phyloP scores from a whole-genome alignment of 2,113 vertebrate genomes.

The Hystrix cristata region DNA sequence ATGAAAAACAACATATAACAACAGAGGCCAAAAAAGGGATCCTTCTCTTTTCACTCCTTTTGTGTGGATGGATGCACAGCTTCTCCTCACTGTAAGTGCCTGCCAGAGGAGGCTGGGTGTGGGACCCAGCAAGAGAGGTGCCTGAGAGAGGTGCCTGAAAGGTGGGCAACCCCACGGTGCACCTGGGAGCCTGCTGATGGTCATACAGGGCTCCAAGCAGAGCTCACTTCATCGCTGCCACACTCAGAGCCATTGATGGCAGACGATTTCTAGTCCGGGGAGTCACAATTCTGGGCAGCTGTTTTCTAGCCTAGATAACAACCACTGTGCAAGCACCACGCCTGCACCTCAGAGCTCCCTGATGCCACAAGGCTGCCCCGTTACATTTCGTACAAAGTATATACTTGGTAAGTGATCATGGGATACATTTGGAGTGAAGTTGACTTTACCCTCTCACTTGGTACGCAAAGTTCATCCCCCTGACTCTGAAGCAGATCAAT shows the following conservation, averaged over 20 bases:
- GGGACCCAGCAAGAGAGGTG: neutral
- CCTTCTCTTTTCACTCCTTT: neutral
- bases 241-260: neutral
- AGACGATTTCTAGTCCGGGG: neutral
- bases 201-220: neutral
- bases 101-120: neutral
- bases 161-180: neutral
- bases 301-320: neutral
- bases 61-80: neutral
- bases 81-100: neutral
- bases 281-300: neutral
- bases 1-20: neutral
- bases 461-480: neutral
- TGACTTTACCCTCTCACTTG: neutral
- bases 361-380: rapidly evolving
- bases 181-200: rapidly evolving
- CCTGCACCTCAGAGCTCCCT: neutral
- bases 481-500: neutral
- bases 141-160: neutral
- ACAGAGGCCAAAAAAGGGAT: neutral
- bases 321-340: neutral
- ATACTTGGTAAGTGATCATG: rapidly evolving
- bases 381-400: neutral
- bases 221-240: rapidly evolving
- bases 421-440: neutral